Conservation (phyloP, 2,113 vertebrate genomes). For the Xiphophorus couchianus region DNA sequence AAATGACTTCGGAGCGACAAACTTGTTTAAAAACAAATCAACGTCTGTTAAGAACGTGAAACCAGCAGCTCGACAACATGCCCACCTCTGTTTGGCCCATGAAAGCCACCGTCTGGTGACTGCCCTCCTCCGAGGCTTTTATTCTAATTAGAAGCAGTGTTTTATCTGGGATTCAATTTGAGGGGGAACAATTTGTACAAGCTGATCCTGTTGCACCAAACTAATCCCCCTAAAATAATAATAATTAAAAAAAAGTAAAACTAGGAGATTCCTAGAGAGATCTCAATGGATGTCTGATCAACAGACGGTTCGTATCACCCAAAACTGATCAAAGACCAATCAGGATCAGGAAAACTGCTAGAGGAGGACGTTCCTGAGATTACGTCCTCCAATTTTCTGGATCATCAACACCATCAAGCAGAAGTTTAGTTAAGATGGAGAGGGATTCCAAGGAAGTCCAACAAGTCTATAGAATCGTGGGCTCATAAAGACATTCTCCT, state of each 20-base stretch:
- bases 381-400: too few species aligned
- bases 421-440: too few species aligned
- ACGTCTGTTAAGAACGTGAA: constrained; percentile 56
- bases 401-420: too few species aligned
- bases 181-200: constrained; percentile 74
- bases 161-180: constrained; percentile 82
- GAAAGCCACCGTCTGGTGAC: constrained; percentile 63
- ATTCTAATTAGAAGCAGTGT: constrained; percentile 90
- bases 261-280: constrained; percentile 38
- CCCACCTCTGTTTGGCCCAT: constrained; percentile 53
- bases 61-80: constrained; percentile 51
- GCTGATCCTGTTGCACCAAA: constrained; percentile 75
- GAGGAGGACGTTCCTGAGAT: too few species aligned
- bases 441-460: too few species aligned
- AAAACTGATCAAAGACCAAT: background rate
- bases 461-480: too few species aligned
- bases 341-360: too few species aligned
- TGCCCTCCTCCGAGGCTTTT: constrained; percentile 81
- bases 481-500: too few species aligned
- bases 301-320: background rate
- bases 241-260: background rate
- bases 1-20: constrained; percentile 36
- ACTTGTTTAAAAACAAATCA: constrained; percentile 59
- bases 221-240: constrained; percentile 58
- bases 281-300: constrained; percentile 18